A percentile compares a stretch with the other conserved stretches of the same genome.
Conservation (phyloP, 2,888 invertebrate genomes). For the Philereme vetulata region DNA sequence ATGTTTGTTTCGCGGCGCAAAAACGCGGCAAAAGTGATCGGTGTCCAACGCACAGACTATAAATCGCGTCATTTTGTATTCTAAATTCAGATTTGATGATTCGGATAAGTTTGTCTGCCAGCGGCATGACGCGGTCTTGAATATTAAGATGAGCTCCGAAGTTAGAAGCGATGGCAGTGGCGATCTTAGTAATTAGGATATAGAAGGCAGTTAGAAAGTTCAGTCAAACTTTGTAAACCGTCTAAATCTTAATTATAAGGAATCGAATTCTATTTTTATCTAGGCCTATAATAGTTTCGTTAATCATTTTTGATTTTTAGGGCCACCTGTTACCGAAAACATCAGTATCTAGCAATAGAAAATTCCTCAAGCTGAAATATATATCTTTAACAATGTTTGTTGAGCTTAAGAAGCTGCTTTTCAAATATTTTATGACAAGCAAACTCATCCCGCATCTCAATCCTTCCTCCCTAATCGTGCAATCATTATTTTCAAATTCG, state of each 20-base stretch:
- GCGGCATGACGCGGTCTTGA: slow-evolving; percentile 37
- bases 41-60: slow-evolving; percentile 50
- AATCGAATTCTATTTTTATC: no score
- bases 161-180: slow-evolving; percentile 38
- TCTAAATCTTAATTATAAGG: no score
- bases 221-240: no score
- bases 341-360: no score
- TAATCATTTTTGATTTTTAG: no score
- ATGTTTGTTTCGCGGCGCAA: slow-evolving; percentile 68
- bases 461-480: slow-evolving; percentile 9
- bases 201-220: no score
- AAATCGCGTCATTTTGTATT: slow-evolving; percentile 47
- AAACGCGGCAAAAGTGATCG: slow-evolving; percentile 67
- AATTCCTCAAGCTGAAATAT: no score
- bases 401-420: no score
- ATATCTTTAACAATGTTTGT: no score
- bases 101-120: slow-evolving; percentile 43
- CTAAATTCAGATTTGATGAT: slow-evolving; percentile 54
- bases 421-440: neutral
- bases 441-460: slow-evolving; percentile 5
- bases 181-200: no score
- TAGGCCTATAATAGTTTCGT: no score
- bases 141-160: slow-evolving; percentile 43
- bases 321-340: no score
- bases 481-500: slow-evolving; percentile 22